These are phyloP conservation scores for Glaucidium brasilianum DNA, from an alignment of 2,113 vertebrate genomes.

Conservation along the genomic window DNA sequence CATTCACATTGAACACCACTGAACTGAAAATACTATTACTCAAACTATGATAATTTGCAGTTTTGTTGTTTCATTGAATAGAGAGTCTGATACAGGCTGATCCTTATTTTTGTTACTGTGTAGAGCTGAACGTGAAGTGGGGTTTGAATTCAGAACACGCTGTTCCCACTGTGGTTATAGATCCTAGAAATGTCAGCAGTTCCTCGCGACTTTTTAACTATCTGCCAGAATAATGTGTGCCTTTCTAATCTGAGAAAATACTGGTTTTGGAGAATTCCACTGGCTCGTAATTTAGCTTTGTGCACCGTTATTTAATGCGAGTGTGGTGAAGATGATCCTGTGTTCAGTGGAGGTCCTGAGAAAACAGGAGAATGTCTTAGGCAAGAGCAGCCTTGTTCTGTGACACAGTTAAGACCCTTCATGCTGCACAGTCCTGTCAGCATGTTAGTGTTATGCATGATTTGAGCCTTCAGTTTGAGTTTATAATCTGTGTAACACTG, in stretches of 20 bases:
- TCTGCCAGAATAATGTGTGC: background rate
- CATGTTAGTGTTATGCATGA: background rate
- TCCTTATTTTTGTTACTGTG: background rate
- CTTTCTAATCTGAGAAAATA: background rate
- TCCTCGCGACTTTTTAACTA: background rate
- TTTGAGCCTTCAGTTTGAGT: background rate
- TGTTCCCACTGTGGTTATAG: background rate
- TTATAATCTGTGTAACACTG: background rate
- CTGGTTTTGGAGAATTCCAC: background rate
- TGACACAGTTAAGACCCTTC: background rate
- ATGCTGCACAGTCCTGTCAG: background rate
- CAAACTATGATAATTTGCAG: conserved; percentile 24
- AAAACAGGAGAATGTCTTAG: background rate
- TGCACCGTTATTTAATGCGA: too few relatives aligned
- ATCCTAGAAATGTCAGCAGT: background rate
- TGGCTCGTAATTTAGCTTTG: too few relatives aligned
- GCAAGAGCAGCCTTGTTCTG: background rate
- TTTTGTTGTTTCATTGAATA: background rate
- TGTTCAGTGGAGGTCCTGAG: background rate
- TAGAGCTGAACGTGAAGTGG: background rate
- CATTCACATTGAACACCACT: conserved; percentile 22
- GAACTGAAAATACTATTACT: conserved; percentile 36
- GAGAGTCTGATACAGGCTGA: background rate
- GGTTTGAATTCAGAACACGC: background rate
- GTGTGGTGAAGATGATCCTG: too few relatives aligned